phyloP scores from a whole-genome alignment of 2,888 invertebrate species.

The Cephus rjabovi region DNA sequence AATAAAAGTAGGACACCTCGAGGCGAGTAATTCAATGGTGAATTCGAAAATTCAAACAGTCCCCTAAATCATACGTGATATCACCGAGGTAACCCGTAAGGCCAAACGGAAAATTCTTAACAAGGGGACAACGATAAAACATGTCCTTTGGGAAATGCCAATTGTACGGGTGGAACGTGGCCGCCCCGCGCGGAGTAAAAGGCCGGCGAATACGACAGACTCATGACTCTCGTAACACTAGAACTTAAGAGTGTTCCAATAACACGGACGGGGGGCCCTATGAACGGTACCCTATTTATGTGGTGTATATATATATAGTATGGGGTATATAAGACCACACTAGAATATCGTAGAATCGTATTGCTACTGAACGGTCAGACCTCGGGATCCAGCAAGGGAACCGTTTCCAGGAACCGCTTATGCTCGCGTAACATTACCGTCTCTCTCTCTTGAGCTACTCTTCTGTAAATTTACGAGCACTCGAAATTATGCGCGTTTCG shows the following conservation, averaged over 20 bases:
- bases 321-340: too few relatives aligned
- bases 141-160: too few relatives aligned
- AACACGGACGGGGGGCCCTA: conserved; percentile 32
- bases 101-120: too few relatives aligned
- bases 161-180: neutral
- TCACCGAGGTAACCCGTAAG: too few relatives aligned
- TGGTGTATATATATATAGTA: too few relatives aligned
- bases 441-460: neutral
- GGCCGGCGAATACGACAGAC: conserved; percentile 53
- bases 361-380: too few relatives aligned
- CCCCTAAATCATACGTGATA: too few relatives aligned
- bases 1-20: conserved; percentile 20
- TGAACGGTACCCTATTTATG: neutral
- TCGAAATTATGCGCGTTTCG: conserved; percentile 19
- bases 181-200: conserved; percentile 17
- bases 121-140: too few relatives aligned
- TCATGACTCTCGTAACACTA: conserved; percentile 62
- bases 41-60: too few relatives aligned
- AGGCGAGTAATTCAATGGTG: neutral
- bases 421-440: conserved; percentile 1
- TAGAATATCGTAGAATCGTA: too few relatives aligned
- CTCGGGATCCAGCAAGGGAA: neutral
- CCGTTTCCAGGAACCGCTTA: conserved; percentile 15
- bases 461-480: conserved; percentile 18
- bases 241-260: conserved; percentile 62